Evolutionary conservation across 2,888 invertebrate species (phyloP).

Genomic region (Neuroscelio doddi): DNA sequence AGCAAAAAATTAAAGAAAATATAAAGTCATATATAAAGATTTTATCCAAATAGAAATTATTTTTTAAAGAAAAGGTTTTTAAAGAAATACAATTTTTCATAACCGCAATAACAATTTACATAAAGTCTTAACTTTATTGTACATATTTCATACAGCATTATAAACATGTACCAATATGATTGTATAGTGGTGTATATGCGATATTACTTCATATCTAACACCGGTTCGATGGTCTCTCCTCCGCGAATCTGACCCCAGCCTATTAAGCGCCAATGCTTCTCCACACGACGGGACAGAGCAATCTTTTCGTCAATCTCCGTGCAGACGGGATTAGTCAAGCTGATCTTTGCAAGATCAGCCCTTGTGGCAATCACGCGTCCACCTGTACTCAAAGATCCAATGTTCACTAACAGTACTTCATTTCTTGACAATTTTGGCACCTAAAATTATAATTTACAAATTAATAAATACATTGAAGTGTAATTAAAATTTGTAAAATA

Average conservation of each 20-base stretch:
- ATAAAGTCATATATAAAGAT: no score
- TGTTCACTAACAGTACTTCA: slow-evolving; percentile 97
- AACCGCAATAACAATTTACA: neutral
- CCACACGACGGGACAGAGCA: slow-evolving; percentile 98
- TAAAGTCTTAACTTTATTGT: slow-evolving; percentile 16
- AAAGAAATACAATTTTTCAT: neutral
- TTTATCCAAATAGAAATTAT: no score
- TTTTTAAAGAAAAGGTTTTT: neutral
- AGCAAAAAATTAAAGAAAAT: no score
- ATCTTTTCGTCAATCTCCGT: slow-evolving; percentile 99
- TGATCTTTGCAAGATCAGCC: slow-evolving; percentile 97
- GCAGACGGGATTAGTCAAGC: slow-evolving; percentile 97
- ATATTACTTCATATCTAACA: slow-evolving; percentile 72
- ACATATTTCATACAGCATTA: slow-evolving; percentile 6
- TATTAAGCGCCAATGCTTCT: slow-evolving; percentile 99
- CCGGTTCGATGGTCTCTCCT: slow-evolving; percentile 95
- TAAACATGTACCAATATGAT: neutral
- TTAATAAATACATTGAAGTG: no score
- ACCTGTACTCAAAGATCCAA: slow-evolving; percentile 98
- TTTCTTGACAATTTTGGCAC: slow-evolving; percentile 91
- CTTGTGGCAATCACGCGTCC: slow-evolving; percentile 95
- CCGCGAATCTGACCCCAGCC: slow-evolving; percentile 99
- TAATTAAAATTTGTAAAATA: neutral
- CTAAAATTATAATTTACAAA: slow-evolving; percentile 59
- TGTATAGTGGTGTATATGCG: neutral